Percentiles rank a stretch among this genome's conserved stretches.
phyloP scores from a whole-genome alignment of 1,140 invertebrate species.

The Linepithema humile region DNA sequence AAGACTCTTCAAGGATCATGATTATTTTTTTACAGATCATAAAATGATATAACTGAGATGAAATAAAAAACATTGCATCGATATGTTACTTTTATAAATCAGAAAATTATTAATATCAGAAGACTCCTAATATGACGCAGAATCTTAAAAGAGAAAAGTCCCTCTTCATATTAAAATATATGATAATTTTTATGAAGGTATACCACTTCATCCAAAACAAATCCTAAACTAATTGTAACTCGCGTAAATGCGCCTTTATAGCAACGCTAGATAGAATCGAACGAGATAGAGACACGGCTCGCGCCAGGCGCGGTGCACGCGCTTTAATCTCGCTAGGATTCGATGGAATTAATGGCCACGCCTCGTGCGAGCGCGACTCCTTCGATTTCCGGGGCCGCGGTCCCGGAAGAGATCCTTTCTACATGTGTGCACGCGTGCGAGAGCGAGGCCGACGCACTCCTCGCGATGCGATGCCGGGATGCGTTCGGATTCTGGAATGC shows the following conservation, averaged over 20 bases:
- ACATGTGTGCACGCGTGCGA: conserved; percentile 30
- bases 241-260: conserved; percentile 4
- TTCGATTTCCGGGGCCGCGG: conserved; percentile 72
- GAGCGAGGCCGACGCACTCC: conserved; percentile 63
- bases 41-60: background rate
- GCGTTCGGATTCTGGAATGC: conserved; percentile 61
- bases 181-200: no score
- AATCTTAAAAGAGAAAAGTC: no score
- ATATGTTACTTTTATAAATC: no score
- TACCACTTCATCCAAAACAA: background rate
- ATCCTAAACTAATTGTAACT: background rate
- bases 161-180: no score
- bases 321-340: conserved; percentile 68
- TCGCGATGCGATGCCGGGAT: conserved; percentile 55
- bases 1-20: background rate
- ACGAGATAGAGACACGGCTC: conserved; percentile 15
- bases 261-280: background rate
- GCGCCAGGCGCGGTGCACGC: conserved; percentile 24
- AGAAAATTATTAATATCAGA: no score
- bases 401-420: conserved; percentile 69
- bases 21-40: background rate
- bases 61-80: background rate
- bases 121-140: no score
- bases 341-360: conserved; percentile 72
- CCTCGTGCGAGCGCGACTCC: conserved; percentile 57